Base-by-base conservation (phyloP, 2,888 invertebrate genomes). In the Eulithis testata region DNA sequence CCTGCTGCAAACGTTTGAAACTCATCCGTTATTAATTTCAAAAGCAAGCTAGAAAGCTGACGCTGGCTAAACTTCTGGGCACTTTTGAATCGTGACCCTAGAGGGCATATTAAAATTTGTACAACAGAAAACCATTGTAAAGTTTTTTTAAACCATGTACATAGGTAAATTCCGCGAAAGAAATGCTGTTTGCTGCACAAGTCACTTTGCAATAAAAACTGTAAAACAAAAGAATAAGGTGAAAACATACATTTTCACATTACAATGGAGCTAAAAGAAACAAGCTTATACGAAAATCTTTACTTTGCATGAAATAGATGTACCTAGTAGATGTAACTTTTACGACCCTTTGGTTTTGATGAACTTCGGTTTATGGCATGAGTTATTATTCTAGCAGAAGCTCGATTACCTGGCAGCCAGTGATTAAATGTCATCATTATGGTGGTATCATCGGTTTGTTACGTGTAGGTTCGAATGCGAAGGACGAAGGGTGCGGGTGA, bases 401-500 rank as follows among this genome's bases (percentile, higher is more conserved):
- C 14, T 57, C 14, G 60, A 63, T 56, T 56, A 63, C 53, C 54
- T 36, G 57, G 44, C 47, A 63, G 43, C 27, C 49, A 50, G 63
- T 65, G 66, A 65, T 64, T 66, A 71, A 67, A 69, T 68, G 60
- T 59, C 60, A 61, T 61, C 67, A 55, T 66, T 69, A 63, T 58
- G 55, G 57, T 63, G 62, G 62, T 65, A 61, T 61, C n/a, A 50
- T 66, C 65, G 60, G 66, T 68, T 66, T 56, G 49, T 14, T 53
- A 40, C 49, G 59, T 55, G 63, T 68, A 65, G 66, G 63, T 69
- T 65, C 66, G 70, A 70, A 73, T 78, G 73, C 74, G 84, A 85
- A 87, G 88, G 84, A 82, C 85, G 83, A 78, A 83, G 84, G 87
- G 84, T 78, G 84, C 84, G 84, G 84, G 85, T 81, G 83, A 82